Conservation (phyloP, 1,140 invertebrate genomes). For the Lanistes nyassanus region DNA sequence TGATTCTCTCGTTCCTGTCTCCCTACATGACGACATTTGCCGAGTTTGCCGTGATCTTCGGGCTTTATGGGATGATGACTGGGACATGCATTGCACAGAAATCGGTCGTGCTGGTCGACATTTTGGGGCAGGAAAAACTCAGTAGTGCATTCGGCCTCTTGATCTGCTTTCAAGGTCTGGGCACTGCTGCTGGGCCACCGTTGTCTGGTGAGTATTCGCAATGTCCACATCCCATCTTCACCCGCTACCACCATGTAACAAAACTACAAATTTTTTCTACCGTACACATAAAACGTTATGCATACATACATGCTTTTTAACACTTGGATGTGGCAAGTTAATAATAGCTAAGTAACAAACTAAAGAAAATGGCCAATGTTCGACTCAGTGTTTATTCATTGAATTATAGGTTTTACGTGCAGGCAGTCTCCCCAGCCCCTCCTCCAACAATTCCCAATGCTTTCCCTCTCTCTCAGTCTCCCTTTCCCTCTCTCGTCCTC, state of each 20-base stretch:
- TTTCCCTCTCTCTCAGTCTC: too few relatives aligned
- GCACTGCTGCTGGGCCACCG: slow-evolving; percentile 85
- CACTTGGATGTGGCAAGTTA: too few relatives aligned
- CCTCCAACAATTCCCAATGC: too few relatives aligned
- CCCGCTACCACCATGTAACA: background rate
- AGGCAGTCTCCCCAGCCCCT: too few relatives aligned
- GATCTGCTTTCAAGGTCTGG: slow-evolving; percentile 91
- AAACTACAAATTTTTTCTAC: background rate
- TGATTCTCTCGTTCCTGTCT: slow-evolving; percentile 38
- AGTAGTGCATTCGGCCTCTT: slow-evolving; percentile 94
- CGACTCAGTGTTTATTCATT: too few relatives aligned
- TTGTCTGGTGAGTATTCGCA: slow-evolving; percentile 76
- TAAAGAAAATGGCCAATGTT: too few relatives aligned
- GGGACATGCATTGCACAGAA: slow-evolving; percentile 81
- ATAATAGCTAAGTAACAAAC: too few relatives aligned
- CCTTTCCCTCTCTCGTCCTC: too few relatives aligned
- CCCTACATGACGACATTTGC: slow-evolving; percentile 37
- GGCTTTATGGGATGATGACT: slow-evolving; percentile 45
- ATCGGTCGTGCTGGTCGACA: slow-evolving; percentile 90
- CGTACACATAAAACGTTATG: background rate
- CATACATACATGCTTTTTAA: too few relatives aligned
- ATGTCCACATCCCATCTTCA: background rate
- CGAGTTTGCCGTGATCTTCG: slow-evolving; percentile 38
- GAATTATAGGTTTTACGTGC: too few relatives aligned
- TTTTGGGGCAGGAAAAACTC: slow-evolving; percentile 89